phyloP scores from a whole-genome alignment of 2,797 vertebrate genomes.

The Poliocrania exsul region DNA sequence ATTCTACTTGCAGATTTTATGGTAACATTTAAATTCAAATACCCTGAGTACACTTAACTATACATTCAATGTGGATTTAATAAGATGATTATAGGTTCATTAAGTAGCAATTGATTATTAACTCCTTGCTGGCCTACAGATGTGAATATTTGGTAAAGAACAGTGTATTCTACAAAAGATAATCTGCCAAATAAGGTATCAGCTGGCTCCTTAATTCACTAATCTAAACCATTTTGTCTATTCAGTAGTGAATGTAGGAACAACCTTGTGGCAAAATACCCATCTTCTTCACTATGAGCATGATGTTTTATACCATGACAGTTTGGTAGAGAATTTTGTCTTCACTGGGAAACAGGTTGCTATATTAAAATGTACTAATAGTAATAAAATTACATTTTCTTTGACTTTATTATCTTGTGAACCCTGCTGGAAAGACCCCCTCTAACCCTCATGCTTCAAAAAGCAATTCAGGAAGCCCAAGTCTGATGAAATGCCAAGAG shows the following conservation, averaged over 20 bases:
- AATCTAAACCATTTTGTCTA: background rate
- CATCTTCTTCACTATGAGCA: background rate
- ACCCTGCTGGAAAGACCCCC: background rate
- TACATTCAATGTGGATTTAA: constrained; percentile 2
- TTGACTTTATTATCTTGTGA: background rate
- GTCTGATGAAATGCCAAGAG: background rate
- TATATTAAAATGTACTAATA: background rate
- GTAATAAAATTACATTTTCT: background rate
- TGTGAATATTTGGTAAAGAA: background rate
- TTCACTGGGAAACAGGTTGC: background rate
- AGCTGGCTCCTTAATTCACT: background rate
- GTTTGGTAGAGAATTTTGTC: background rate
- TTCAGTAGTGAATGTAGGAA: background rate
- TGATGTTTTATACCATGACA: background rate
- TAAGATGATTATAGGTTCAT: constrained; percentile 21
- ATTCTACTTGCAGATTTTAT: constrained; percentile 50
- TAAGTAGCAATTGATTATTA: constrained; percentile 37
- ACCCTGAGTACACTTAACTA: constrained; percentile 19
- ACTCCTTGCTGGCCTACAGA: background rate
- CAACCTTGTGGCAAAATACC: background rate
- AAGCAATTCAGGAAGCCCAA: background rate
- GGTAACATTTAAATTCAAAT: constrained; percentile 48
- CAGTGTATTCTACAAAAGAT: background rate
- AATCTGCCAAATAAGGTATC: background rate
- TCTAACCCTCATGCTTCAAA: background rate